Evolutionary conservation across 2,113 vertebrate genomes (phyloP).

Genomic region (Myxocyprinus asiaticus): DNA sequence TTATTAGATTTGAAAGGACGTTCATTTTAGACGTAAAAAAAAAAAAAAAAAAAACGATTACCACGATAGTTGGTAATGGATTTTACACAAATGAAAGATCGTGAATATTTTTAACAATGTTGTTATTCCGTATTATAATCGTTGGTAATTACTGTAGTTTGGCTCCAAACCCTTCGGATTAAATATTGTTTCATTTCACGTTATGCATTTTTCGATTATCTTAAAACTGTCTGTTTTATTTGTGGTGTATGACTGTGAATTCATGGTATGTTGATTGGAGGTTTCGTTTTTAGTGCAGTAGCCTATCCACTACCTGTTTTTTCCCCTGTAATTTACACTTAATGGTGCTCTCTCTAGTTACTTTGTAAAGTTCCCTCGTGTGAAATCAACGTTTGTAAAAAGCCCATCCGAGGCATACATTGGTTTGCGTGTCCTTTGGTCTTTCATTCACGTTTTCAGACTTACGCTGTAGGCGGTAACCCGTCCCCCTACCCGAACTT

Average conservation of each 20-base stretch:
- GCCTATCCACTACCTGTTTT: neutral
- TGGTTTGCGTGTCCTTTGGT: conserved; percentile 53
- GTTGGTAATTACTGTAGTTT: too few relatives aligned
- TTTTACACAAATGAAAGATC: too few relatives aligned
- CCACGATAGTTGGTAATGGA: too few relatives aligned
- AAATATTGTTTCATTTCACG: too few relatives aligned
- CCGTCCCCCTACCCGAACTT: conserved; percentile 76
- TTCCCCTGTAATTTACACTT: neutral
- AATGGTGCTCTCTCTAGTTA: neutral
- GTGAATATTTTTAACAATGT: too few relatives aligned
- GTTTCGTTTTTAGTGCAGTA: neutral
- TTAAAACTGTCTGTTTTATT: too few relatives aligned
- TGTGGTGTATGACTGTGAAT: neutral
- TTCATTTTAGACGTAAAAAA: too few relatives aligned
- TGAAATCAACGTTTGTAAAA: conserved; percentile 62
- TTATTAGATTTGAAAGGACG: too few relatives aligned
- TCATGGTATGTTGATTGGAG: neutral
- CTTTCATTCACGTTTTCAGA: conserved; percentile 51
- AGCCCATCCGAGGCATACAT: conserved; percentile 68
- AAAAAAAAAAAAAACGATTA: too few relatives aligned
- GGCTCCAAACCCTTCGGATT: too few relatives aligned
- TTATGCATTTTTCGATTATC: too few relatives aligned
- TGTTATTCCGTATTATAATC: too few relatives aligned
- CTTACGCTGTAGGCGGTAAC: conserved; percentile 26
- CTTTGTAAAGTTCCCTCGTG: conserved; percentile 9